These are phyloP conservation scores for Oryzias curvinotus DNA, from an alignment of 2,113 vertebrate species.

Conservation along the genomic window DNA sequence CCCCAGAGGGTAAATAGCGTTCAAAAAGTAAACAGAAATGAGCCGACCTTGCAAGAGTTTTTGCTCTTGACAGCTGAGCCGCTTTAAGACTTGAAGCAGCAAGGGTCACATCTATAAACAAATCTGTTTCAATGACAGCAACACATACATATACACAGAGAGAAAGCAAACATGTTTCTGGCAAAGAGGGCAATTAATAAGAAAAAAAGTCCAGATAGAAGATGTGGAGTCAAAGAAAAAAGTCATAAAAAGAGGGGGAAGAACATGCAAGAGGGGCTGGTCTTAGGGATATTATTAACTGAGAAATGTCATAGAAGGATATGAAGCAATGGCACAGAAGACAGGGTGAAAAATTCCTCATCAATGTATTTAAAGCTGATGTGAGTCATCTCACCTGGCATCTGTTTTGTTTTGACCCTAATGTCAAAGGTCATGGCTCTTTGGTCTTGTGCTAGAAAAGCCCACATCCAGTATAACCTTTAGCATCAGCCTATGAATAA, in stretches of 20 bases:
- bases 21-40: conserved; percentile 93
- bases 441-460: conserved; percentile 75
- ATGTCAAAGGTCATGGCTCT: conserved; percentile 85
- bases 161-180: conserved; percentile 73
- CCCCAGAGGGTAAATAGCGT: conserved; percentile 90
- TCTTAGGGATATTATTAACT: conserved; percentile 41
- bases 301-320: conserved; percentile 39
- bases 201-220: conserved; percentile 63
- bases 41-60: conserved; percentile 91
- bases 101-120: conserved; percentile 90
- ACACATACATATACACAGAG: conserved; percentile 59
- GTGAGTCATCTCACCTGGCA: conserved; percentile 88
- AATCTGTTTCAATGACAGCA: conserved; percentile 74
- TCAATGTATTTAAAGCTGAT: conserved; percentile 85
- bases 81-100: conserved; percentile 88
- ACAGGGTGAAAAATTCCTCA: conserved; percentile 75
- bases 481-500: no score
- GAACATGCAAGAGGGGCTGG: conserved; percentile 40
- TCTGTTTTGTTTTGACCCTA: conserved; percentile 85
- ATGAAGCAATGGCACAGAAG: conserved; percentile 55
- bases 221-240: conserved; percentile 39
- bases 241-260: conserved; percentile 49
- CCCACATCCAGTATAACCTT: no score
- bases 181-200: conserved; percentile 70
- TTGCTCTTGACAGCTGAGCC: conserved; percentile 89